Evolutionary conservation across 2,797 vertebrate species (phyloP).

Genomic region (Adelosebastes latens): DNA sequence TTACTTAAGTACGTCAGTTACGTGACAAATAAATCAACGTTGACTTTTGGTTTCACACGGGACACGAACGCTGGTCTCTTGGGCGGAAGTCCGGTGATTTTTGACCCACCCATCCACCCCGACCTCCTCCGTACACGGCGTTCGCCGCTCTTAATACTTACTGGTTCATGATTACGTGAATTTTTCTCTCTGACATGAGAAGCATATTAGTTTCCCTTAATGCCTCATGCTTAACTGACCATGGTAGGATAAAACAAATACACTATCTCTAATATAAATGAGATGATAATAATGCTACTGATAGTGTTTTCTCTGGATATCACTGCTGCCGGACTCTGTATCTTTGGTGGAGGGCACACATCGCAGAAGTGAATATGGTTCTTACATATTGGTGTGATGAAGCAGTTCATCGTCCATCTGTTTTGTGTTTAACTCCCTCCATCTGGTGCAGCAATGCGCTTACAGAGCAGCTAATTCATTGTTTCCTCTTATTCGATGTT

Average conservation of each 20-base stretch:
- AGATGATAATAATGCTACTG: background rate
- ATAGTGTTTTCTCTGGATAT: slow-evolving; percentile 10
- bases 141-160: too few relatives aligned
- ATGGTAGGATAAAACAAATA: background rate
- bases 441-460: slow-evolving; percentile 55
- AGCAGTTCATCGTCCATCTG: slow-evolving; percentile 72
- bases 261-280: background rate
- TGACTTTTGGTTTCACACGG: too few relatives aligned
- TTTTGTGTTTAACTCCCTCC: slow-evolving; percentile 60
- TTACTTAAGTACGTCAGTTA: too few relatives aligned
- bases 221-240: background rate
- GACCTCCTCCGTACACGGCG: too few relatives aligned
- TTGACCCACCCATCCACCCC: too few relatives aligned
- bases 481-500: slow-evolving; percentile 27
- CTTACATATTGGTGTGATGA: slow-evolving; percentile 58
- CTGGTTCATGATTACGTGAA: too few relatives aligned
- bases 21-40: too few relatives aligned
- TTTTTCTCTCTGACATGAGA: background rate
- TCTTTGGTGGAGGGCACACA: slow-evolving; percentile 41
- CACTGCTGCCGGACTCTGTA: background rate
- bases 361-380: slow-evolving; percentile 53
- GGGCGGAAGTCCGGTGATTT: too few relatives aligned
- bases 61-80: too few relatives aligned
- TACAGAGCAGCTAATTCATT: slow-evolving; percentile 27
- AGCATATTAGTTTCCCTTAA: background rate